Conservation (phyloP, 2,113 vertebrate species). For the Neoarius graeffei region DNA sequence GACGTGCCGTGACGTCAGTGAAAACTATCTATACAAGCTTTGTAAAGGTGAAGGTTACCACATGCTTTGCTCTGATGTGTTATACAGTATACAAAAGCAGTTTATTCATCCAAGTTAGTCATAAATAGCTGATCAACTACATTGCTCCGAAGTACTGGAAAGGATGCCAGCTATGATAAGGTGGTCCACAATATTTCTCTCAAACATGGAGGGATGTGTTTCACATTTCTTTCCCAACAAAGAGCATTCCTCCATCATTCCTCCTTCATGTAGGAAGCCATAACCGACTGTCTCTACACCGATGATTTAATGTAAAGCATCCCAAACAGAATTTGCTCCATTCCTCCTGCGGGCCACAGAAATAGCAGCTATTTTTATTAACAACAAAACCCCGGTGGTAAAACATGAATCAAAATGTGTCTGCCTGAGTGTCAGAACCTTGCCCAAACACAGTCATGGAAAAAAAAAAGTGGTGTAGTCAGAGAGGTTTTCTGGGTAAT, state of each 20-base stretch:
- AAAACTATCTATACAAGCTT: no score
- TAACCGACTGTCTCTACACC: neutral
- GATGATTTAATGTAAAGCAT: slow-evolving; percentile 39
- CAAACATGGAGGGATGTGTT: slow-evolving; percentile 24
- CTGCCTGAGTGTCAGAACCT: slow-evolving; percentile 40
- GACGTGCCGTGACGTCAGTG: no score
- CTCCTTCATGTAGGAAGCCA: slow-evolving; percentile 18
- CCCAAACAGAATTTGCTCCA: slow-evolving; percentile 17
- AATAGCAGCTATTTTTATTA: slow-evolving; percentile 48
- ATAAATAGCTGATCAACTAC: neutral
- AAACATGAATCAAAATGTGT: slow-evolving; percentile 65
- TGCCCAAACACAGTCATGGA: slow-evolving; percentile 71
- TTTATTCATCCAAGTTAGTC: neutral
- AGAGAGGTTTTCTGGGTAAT: slow-evolving; percentile 44
- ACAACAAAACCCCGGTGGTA: slow-evolving; percentile 50
- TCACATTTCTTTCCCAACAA: slow-evolving; percentile 8
- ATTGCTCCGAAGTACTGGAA: neutral
- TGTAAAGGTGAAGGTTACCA: neutral
- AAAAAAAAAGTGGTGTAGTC: slow-evolving; percentile 57
- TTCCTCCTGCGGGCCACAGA: slow-evolving; percentile 23
- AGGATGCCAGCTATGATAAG: slow-evolving; percentile 15
- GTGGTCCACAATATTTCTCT: slow-evolving; percentile 15
- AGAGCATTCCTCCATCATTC: slow-evolving; percentile 37
- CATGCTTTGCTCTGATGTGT: neutral
- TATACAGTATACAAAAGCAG: neutral